Base-by-base conservation (phyloP, 2,797 vertebrate genomes). In the Muraenolepis orangiensis region DNA sequence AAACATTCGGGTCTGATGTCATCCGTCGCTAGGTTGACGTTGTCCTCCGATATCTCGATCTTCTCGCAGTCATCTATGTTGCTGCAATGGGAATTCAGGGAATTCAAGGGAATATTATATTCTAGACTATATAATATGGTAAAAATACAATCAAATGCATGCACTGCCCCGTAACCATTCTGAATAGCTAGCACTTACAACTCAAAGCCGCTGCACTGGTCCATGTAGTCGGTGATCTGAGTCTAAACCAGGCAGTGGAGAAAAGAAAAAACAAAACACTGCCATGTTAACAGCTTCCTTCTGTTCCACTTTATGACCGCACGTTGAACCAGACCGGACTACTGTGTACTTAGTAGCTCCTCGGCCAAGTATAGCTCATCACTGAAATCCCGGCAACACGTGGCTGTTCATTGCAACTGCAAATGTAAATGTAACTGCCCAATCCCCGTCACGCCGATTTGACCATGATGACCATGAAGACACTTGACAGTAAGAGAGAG, bases 11-110 rank as follows among this genome's bases (percentile, higher is more conserved):
- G 98, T 51, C 96, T 90, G 86, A 99, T 99, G 93, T 94, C 97
- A 90, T 99, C 97, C 3, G 98, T 95, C 85, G 97, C 98, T 93
- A 95, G 95, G 88, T 99, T 99, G 86, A 99, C 98, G 72, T 94
- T 98, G 88, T 97, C 96, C 91, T 99, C 98, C 0, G 97, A 99
- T 83, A 99, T 99, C 92, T 99, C 97, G 74, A 99, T 98, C 88
- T 98, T 99, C 80, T 99, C 98, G 87, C 98, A 99, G 94, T 97
- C 96, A 2, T 99, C 97, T 96, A 99, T 96, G 87, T 97, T 96
- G 76, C 97, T 99, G 90, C 66, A 36, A 30, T 18, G 14, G n/a
- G n/a, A n/a, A 26, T 23, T 7, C 57, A 26, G 1, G 1, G 2
- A n/a, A n/a, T n/a, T n/a, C n/a, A n/a, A n/a, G n/a, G n/a, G n/a